Percentiles rank a stretch among this genome's conserved stretches.
Conservation (phyloP, 2,888 invertebrate species). For the Nipponacmea schrenckii region DNA sequence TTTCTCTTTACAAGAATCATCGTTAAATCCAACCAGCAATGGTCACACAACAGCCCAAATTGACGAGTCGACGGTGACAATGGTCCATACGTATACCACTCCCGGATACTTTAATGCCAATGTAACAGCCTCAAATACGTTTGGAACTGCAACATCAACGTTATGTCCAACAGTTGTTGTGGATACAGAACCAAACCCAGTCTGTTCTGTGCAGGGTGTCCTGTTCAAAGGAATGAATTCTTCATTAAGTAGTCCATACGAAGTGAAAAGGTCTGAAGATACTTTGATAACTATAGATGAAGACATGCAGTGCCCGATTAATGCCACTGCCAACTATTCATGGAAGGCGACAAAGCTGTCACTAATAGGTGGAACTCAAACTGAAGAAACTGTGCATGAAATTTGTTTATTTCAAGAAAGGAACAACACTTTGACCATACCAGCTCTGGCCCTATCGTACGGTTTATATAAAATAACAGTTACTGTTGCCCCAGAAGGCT, state of each 20-base stretch:
- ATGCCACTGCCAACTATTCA: slow-evolving; percentile 39
- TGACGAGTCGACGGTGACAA: slow-evolving; percentile 33
- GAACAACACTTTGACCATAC: slow-evolving; percentile 39
- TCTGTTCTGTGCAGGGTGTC: slow-evolving; percentile 26
- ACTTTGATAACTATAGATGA: slow-evolving; percentile 44
- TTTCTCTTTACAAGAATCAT: slow-evolving; percentile 36
- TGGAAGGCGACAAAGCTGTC: slow-evolving; percentile 47
- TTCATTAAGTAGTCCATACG: slow-evolving; percentile 23
- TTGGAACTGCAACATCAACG: slow-evolving; percentile 42
- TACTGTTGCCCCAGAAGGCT: slow-evolving; percentile 45
- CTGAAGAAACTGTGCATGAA: slow-evolving; percentile 42
- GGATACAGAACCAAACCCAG: slow-evolving; percentile 16
- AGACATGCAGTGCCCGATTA: slow-evolving; percentile 30
- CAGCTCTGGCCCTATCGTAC: slow-evolving; percentile 44
- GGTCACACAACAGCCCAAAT: slow-evolving; percentile 28
- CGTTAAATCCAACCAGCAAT: neutral
- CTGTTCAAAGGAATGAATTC: slow-evolving; percentile 14
- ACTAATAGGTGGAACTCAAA: slow-evolving; percentile 35
- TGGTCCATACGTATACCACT: slow-evolving; percentile 42
- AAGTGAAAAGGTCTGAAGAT: slow-evolving; percentile 44
- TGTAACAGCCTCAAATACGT: slow-evolving; percentile 51
- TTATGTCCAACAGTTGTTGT: slow-evolving; percentile 59
- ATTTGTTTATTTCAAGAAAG: slow-evolving; percentile 42
- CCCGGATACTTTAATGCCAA: slow-evolving; percentile 48
- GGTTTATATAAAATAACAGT: slow-evolving; percentile 54